These are phyloP conservation scores for Matsumurasca onukii DNA, from an alignment of 1,140 invertebrate species.

Conservation along the genomic window DNA sequence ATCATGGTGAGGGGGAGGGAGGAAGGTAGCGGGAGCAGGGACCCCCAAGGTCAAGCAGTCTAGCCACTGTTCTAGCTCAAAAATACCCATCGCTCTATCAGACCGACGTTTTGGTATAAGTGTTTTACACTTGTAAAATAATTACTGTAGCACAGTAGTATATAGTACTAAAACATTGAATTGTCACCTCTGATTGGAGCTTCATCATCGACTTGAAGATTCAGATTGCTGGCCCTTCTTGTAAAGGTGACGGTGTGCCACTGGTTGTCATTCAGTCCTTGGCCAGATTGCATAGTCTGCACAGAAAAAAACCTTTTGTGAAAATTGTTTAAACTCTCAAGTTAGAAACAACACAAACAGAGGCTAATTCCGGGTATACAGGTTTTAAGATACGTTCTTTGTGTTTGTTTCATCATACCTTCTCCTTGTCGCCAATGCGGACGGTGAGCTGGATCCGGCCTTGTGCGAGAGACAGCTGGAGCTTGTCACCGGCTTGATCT, in stretches of 20 bases:
- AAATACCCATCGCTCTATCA: too few species aligned
- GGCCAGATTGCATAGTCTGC: constrained; percentile 79
- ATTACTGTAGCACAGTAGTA: too few species aligned
- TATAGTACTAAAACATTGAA: too few species aligned
- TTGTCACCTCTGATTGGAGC: constrained; percentile 80
- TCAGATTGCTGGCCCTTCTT: constrained; percentile 76
- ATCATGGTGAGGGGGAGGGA: too few species aligned
- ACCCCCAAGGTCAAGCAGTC: too few species aligned
- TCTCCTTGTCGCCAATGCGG: constrained; percentile 80
- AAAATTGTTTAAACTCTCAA: too few species aligned
- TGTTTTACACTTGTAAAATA: too few species aligned
- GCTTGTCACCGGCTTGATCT: constrained; percentile 72
- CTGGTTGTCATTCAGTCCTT: constrained; percentile 86
- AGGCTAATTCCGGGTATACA: too few species aligned
- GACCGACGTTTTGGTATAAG: too few species aligned
- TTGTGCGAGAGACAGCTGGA: constrained; percentile 80
- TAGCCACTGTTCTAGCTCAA: too few species aligned
- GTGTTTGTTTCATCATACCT: constrained; percentile 57
- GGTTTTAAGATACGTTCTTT: background rate
- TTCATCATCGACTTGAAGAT: constrained; percentile 83
- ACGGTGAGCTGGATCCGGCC: constrained; percentile 79
- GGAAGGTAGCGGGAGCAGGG: too few species aligned
- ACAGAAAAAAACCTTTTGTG: constrained; percentile 41
- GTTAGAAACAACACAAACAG: too few species aligned
- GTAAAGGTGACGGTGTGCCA: constrained; percentile 92